Evolutionary conservation across 2,888 invertebrate species (phyloP), one percentile per base, ranked within the genome.

Genomic region (Cantharis lateralis): DNA sequence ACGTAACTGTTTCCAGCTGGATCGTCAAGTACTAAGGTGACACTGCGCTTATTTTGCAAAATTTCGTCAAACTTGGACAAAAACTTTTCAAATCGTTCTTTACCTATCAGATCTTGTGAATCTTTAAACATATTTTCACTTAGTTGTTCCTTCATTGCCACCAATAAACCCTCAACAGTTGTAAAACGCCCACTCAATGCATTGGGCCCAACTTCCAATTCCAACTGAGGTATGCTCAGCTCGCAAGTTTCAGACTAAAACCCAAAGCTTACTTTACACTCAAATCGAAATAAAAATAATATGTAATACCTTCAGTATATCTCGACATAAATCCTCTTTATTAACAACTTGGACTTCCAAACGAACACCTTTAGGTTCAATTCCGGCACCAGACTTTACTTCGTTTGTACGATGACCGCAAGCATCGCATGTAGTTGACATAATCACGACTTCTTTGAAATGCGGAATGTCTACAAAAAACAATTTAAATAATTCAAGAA

Each of bases 1-100:
- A 99, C 91, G 86, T 98, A 99, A 80, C 98, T 98, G 88, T 99
- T 99, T 0, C 99, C 99, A 10, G 98, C 96, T 1, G 99, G 98
- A 90, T 99, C 99, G 87, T 99, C 97, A 80, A 99, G 89, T 3
- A 98, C 87, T 1, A 99, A 81, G 0, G 97, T 97, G 0, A 95
- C 90, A 4, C 89, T 83, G 10, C 88, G 87, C 82, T 92, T 88
- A 1, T 94, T 91, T 0, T 90, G 88, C 16, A 96, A 86, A 11
- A 96, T 92, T 72, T 92, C 89, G 66, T 94, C 91, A 73, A 98
- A 89, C 81, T 93, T 90, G 0, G 87, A 84, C 15, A 95, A 87
- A 87, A 98, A 95, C 84, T 85, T 85, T 0, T 91, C 84, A 84
- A 97, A 89, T 69, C 91, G 90, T 13, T 88, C 82, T 70, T 90